Evolutionary conservation across 2,888 invertebrate genomes (phyloP).

Genomic region (Onchidella celtica): DNA sequence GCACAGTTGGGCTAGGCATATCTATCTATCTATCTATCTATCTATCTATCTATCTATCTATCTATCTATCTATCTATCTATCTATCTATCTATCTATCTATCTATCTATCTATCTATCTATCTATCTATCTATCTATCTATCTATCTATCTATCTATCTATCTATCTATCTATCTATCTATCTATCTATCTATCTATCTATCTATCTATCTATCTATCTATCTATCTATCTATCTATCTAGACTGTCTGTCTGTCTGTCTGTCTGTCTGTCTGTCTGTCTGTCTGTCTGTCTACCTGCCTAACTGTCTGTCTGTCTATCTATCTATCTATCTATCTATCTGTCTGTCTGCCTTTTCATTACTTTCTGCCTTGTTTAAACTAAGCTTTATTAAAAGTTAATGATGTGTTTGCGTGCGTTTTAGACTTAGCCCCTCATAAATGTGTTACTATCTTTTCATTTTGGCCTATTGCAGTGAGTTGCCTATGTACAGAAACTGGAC

Average conservation of each 20-base stretch:
- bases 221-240: background rate
- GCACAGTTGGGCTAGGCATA: no score
- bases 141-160: background rate
- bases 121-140: background rate
- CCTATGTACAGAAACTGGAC: no score
- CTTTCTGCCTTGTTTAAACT: conserved; percentile 4
- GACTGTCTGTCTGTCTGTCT: conserved; percentile 23
- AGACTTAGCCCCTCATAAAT: no score
- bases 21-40: background rate
- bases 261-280: conserved; percentile 21
- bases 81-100: background rate
- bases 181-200: background rate
- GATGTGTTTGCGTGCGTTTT: no score
- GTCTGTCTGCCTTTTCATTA: conserved; percentile 10
- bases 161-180: background rate
- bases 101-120: background rate
- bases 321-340: no score
- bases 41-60: background rate
- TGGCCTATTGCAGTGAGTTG: no score
- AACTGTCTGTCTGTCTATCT: no score
- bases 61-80: background rate
- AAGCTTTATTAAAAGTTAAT: no score
- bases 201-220: conserved; percentile 12
- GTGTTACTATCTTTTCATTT: no score
- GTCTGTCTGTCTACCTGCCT: no score